Conservation (phyloP, 2,113 vertebrate genomes). For the Nothocercus julius region DNA sequence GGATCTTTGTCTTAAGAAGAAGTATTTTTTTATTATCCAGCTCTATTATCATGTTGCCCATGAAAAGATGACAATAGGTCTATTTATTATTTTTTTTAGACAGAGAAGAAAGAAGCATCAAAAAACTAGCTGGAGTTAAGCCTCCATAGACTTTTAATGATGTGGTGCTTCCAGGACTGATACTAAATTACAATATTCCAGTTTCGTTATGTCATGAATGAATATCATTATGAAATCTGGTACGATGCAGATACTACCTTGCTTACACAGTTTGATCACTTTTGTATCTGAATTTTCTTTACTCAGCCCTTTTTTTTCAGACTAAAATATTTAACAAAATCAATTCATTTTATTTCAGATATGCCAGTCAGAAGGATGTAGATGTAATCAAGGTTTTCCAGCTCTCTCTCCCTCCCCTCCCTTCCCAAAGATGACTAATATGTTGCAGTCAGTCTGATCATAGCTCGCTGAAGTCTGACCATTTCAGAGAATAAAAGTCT, state of each 20-base stretch:
- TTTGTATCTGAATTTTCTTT: slow-evolving; percentile 35
- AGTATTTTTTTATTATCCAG: slow-evolving; percentile 21
- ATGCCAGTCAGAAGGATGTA: not conserved
- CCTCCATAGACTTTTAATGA: not conserved
- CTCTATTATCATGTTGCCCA: not conserved
- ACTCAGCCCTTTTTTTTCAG: not conserved
- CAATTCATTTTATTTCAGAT: slow-evolving; percentile 19
- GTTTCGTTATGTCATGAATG: slow-evolving; percentile 1
- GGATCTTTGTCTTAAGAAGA: not conserved
- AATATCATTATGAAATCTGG: not conserved
- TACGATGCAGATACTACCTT: not conserved
- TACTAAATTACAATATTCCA: not conserved
- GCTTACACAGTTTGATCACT: not conserved
- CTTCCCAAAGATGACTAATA: not conserved
- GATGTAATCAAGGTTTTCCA: not conserved
- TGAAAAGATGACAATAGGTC: not conserved
- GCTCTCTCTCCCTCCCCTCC: not conserved
- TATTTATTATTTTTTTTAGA: not conserved
- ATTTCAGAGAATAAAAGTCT: slow-evolving; percentile 30
- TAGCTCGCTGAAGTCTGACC: not conserved
- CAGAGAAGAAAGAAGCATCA: not conserved
- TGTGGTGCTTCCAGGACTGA: not conserved
- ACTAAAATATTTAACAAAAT: slow-evolving; percentile 37
- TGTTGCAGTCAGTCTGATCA: not conserved
- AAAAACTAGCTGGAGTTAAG: not conserved